Conservation (phyloP, 2,888 invertebrate genomes). For the Drosophila cognata region DNA sequence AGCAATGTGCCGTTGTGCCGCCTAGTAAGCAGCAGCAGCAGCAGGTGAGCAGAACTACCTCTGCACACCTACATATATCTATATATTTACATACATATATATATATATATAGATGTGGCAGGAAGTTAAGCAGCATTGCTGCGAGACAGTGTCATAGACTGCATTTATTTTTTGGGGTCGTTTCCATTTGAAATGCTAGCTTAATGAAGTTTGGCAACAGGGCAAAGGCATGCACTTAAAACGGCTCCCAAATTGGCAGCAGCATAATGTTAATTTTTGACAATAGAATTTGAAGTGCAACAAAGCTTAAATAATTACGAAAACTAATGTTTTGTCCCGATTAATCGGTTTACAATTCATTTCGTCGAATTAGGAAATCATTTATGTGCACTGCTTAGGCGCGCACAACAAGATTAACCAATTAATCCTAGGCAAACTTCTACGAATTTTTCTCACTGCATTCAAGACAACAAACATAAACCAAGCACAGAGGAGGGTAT, state of each 20-base stretch:
- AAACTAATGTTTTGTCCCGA: constrained; percentile 37
- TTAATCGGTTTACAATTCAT: constrained; percentile 72
- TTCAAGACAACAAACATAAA: constrained; percentile 46
- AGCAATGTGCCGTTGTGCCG: constrained; percentile 35
- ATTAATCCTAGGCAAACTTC: constrained; percentile 75
- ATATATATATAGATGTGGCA: constrained; percentile 17
- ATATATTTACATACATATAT: neutral
- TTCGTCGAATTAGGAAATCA: constrained; percentile 62
- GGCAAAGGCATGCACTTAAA: constrained; percentile 17
- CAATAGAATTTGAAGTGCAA: no score
- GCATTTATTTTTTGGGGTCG: neutral
- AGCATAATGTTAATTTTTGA: neutral
- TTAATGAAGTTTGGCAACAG: constrained; percentile 43
- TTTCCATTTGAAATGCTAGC: constrained; percentile 9
- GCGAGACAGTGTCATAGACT: constrained; percentile 50
- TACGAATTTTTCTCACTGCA: constrained; percentile 76
- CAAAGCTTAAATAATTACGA: constrained; percentile 30
- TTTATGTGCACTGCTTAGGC: constrained; percentile 47
- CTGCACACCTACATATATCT: neutral
- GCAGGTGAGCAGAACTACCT: constrained; percentile 37
- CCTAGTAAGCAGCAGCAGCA: constrained; percentile 7
- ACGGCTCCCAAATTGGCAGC: neutral
- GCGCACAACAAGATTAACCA: constrained; percentile 55
- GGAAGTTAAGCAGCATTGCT: constrained; percentile 45
- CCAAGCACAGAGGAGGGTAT: neutral